Evolutionary conservation across 1,140 invertebrate species (phyloP), one percentile per base, ranked within the genome.

Genomic region (Eriocheir sinensis): DNA sequence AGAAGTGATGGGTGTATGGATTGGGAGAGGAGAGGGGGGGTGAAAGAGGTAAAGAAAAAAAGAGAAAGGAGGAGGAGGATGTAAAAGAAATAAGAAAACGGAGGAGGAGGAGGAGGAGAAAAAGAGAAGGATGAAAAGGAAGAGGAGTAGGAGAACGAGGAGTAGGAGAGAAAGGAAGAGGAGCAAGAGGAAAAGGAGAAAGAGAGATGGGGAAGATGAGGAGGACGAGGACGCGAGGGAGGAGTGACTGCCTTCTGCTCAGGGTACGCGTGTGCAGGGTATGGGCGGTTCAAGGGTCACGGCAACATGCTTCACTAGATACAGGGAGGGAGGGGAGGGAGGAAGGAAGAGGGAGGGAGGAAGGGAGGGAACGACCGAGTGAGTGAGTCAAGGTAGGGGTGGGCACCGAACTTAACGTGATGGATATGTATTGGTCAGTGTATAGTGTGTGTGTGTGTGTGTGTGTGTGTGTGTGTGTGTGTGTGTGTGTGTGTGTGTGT

Each of bases 401-500:
- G n/a, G n/a, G n/a, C n/a, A n/a, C n/a, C n/a, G n/a, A n/a, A n/a
- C n/a, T n/a, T 12, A 15, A 27, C 12, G 83, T 0, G 30, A n/a
- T 38, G 83, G 34, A n/a, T 15, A 41, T 15, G 21, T 15, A 27
- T 34, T 3, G 83, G 83, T 36, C 30, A 21, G 40, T 38, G 40
- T 38, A 27, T 36, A 30, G 81, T 85, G 81, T 85, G 81, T 34
- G 38, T 34, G 32, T 34, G 38, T 85, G 81, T 34, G 38, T 34
- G 38, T 34, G 32, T 34, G 38, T 85, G 81, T 34, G 38, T 34
- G 81, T 34, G 81, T 85, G 81, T 34, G 38, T 85, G 83, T 40
- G 40, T 40, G 83, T 86, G 83, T 38, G 40, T 38, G 40, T 38
- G 83, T 40, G 40, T 86, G 83, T 86, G 83, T 38, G 40, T 38